Evolutionary conservation across 2,113 vertebrate species (phyloP).

Genomic region (Sigmodon hispidus): DNA sequence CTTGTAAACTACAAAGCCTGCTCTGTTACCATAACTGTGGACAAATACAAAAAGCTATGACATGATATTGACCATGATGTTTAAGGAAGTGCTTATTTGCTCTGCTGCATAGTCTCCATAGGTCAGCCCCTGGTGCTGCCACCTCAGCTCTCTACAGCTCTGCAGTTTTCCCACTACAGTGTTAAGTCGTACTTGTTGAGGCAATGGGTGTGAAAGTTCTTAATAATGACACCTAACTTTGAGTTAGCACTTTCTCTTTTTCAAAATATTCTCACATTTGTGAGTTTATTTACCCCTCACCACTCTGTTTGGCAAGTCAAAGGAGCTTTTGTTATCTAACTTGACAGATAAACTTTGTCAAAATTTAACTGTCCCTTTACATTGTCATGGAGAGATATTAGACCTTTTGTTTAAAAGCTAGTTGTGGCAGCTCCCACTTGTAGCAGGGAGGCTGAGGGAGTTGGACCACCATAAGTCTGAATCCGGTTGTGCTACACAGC

Average conservation of each 20-base stretch:
- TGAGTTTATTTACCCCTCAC: background rate
- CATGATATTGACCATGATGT: background rate
- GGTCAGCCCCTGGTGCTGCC: background rate
- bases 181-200: background rate
- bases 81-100: background rate
- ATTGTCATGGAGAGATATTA: background rate
- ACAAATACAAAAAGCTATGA: background rate
- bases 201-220: conserved; percentile 50
- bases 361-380: background rate
- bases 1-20: background rate
- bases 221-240: conserved; percentile 45
- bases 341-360: background rate
- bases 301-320: background rate
- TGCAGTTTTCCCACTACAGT: background rate
- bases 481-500: background rate
- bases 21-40: background rate
- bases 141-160: background rate
- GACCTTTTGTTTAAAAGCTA: background rate
- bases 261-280: conserved; percentile 45
- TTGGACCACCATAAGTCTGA: background rate
- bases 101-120: background rate
- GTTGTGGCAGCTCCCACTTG: background rate
- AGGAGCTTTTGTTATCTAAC: conserved; percentile 32
- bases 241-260: conserved; percentile 41
- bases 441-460: background rate